Evolutionary conservation across 92 coral and sea anemone species (phyloP).

Genomic region (Chrysogorgia sp.): DNA sequence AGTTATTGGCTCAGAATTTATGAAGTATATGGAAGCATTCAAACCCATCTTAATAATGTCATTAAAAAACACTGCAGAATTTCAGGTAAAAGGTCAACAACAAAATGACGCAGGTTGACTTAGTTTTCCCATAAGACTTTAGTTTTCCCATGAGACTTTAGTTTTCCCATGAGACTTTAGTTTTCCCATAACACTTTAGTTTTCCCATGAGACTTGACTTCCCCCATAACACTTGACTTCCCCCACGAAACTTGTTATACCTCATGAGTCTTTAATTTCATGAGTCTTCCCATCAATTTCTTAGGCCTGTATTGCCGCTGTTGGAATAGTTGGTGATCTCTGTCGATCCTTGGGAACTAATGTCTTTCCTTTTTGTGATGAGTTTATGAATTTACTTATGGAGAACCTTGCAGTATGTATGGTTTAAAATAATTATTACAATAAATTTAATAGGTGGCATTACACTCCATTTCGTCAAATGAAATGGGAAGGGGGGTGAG

Average conservation of each 20-base stretch:
- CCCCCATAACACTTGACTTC: too few relatives aligned
- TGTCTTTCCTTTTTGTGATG: slow-evolving; percentile 65
- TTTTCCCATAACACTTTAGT: neutral
- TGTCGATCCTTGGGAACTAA: slow-evolving; percentile 75
- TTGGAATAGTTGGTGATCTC: slow-evolving; percentile 93
- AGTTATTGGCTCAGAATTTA: slow-evolving; percentile 80
- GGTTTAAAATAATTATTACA: neutral
- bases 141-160: neutral
- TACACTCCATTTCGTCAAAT: too few relatives aligned
- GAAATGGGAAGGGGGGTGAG: too few relatives aligned
- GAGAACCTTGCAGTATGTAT: slow-evolving; percentile 86
- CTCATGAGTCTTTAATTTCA: neutral
- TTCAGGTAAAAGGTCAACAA: slow-evolving; percentile 86
- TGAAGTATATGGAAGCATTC: slow-evolving; percentile 84
- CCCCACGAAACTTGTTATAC: too few relatives aligned
- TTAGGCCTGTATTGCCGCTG: slow-evolving; percentile 94
- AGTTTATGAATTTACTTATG: slow-evolving; percentile 79
- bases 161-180: neutral
- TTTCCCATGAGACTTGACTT: neutral
- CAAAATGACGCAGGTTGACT: too few relatives aligned
- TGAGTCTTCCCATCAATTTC: neutral
- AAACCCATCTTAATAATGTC: slow-evolving; percentile 78
- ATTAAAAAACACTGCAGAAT: slow-evolving; percentile 78
- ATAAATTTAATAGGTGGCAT: too few relatives aligned
- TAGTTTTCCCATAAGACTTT: neutral